These are phyloP conservation scores for Myrmecophaga tridactyla DNA, from an alignment of 2,113 vertebrate genomes.

Conservation along the genomic window DNA sequence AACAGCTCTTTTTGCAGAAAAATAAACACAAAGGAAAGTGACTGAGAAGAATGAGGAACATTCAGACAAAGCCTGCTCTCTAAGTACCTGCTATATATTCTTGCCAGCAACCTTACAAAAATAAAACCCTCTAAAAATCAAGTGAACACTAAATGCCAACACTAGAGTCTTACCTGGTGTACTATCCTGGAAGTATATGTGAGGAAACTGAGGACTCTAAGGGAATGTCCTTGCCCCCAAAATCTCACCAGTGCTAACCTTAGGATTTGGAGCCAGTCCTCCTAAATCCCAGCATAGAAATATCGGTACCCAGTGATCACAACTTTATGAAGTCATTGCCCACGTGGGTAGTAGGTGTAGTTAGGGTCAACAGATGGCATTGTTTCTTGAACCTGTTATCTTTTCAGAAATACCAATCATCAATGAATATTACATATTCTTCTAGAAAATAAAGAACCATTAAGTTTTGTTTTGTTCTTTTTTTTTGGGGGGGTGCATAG, in stretches of 20 bases:
- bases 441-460: neutral
- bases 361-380: accelerated
- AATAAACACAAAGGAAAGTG: neutral
- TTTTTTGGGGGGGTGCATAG: too few relatives aligned
- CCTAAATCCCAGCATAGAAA: neutral
- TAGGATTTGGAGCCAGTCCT: neutral
- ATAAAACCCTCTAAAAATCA: accelerated
- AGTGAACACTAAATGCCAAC: accelerated
- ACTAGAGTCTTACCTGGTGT: neutral
- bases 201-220: neutral
- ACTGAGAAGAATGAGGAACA: accelerated
- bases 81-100: accelerated
- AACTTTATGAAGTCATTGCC: accelerated
- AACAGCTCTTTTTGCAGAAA: neutral
- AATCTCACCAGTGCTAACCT: neutral
- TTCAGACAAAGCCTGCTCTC: neutral
- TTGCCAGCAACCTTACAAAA: neutral
- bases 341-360: accelerated
- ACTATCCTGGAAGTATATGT: accelerated
- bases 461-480: too few relatives aligned
- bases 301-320: accelerated
- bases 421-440: neutral
- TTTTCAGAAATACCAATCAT: neutral
- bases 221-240: neutral
- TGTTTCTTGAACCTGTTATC: neutral